These are phyloP conservation scores for Kryphioiulus occultus DNA, from an alignment of 2,888 invertebrate species.

Conservation along the genomic window DNA sequence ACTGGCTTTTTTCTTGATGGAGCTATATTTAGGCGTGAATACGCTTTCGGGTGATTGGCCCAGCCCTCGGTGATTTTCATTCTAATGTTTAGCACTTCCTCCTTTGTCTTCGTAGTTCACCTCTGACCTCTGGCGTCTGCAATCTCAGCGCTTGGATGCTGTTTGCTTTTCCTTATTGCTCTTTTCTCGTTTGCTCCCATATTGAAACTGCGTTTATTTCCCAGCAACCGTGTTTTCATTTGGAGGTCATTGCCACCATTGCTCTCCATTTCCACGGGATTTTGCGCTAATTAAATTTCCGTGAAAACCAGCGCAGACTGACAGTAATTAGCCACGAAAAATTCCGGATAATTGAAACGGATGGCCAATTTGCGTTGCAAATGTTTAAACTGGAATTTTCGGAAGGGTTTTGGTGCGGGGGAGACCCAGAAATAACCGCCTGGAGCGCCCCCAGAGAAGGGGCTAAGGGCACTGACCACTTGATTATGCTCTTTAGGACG, in stretches of 20 bases:
- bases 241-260: constrained; percentile 2
- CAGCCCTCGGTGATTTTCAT: not conserved
- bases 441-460: not conserved
- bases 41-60: constrained; percentile 4
- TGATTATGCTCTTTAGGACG: not conserved
- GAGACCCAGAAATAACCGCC: not conserved
- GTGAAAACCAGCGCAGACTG: too few species aligned
- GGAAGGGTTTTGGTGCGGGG: too few species aligned
- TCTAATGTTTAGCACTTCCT: not conserved
- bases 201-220: not conserved
- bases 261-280: not conserved
- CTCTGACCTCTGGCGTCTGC: not conserved
- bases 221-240: not conserved
- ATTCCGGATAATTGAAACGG: not conserved
- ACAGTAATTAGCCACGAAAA: constrained; percentile 3
- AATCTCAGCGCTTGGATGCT: not conserved
- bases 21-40: not conserved
- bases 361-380: not conserved
- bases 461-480: not conserved
- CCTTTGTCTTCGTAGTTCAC: not conserved
- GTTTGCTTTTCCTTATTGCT: constrained; percentile 35
- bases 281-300: constrained; percentile 24
- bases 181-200: not conserved
- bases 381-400: not conserved
- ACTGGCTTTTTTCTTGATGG: not conserved